A percentile compares a stretch with the other conserved stretches of the same genome.
Evolutionary conservation across 2,797 vertebrate species (phyloP).

Genomic region (Chaetodon trifasciatus): DNA sequence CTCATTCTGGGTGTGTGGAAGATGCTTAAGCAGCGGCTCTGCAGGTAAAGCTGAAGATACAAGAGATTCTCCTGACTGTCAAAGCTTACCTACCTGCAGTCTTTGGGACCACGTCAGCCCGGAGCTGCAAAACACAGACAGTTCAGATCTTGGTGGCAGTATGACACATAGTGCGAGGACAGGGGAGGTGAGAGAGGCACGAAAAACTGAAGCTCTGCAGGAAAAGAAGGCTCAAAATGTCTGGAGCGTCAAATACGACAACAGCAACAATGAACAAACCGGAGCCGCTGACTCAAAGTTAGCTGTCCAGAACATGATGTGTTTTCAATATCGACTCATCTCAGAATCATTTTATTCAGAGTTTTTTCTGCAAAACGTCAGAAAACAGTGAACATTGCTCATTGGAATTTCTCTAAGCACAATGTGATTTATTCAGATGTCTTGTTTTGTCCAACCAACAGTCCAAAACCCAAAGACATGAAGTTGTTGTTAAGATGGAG

Average conservation of each 20-base stretch:
- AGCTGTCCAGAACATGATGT: neutral
- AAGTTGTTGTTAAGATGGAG: neutral
- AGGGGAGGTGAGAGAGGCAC: neutral
- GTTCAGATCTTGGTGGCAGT: neutral
- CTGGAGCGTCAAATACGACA: neutral
- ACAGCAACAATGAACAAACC: neutral
- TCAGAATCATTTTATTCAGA: too few species aligned
- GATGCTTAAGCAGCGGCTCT: neutral
- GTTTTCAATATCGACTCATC: neutral
- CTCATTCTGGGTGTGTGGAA: neutral
- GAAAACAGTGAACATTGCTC: neutral
- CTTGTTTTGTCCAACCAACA: neutral
- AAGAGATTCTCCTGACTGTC: neutral
- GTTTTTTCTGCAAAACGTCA: neutral
- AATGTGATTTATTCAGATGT: neutral
- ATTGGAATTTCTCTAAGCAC: neutral
- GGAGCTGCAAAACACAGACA: conserved; percentile 83
- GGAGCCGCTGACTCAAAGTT: too few species aligned
- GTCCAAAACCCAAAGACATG: neutral
- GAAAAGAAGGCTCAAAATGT: neutral
- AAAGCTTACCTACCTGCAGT: conserved; percentile 82
- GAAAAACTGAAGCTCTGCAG: neutral
- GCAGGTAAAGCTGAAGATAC: neutral
- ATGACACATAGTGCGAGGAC: neutral
- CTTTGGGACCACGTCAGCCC: conserved; percentile 92